Evolutionary conservation across 2,797 vertebrate species (phyloP).

Genomic region (Valencia hispanica): DNA sequence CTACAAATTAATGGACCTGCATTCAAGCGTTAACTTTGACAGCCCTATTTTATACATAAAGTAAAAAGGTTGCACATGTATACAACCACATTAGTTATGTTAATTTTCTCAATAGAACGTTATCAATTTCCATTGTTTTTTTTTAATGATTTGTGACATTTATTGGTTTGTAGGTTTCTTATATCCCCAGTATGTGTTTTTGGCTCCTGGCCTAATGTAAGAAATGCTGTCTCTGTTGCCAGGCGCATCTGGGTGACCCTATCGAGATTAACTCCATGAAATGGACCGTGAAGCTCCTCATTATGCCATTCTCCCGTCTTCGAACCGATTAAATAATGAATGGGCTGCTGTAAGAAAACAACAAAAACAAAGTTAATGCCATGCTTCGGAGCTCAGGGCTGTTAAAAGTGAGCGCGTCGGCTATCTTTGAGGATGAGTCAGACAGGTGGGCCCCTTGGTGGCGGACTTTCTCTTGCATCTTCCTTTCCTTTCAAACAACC

Average conservation of each 20-base stretch:
- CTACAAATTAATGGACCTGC: too few species aligned
- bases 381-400: conserved; percentile 42
- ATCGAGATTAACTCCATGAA: conserved; percentile 51
- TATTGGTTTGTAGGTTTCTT: neutral
- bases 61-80: too few species aligned
- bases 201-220: neutral
- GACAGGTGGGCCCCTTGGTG: conserved; percentile 34
- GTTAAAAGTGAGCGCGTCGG: neutral
- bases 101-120: too few species aligned
- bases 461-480: neutral
- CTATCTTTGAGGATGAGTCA: conserved; percentile 34
- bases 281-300: conserved; percentile 31
- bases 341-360: conserved; percentile 29
- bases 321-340: conserved; percentile 61
- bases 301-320: conserved; percentile 40
- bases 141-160: neutral
- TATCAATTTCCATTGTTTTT: neutral
- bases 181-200: neutral
- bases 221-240: conserved; percentile 30
- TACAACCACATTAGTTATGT: neutral
- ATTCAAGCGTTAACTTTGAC: too few species aligned
- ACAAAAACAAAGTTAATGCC: conserved; percentile 57
- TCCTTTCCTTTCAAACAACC: conserved; percentile 30
- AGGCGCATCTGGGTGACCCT: conserved; percentile 39
- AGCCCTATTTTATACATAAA: too few species aligned